phyloP scores from a whole-genome alignment of 2,888 invertebrate species.

The Eupeodes latifasciatus region DNA sequence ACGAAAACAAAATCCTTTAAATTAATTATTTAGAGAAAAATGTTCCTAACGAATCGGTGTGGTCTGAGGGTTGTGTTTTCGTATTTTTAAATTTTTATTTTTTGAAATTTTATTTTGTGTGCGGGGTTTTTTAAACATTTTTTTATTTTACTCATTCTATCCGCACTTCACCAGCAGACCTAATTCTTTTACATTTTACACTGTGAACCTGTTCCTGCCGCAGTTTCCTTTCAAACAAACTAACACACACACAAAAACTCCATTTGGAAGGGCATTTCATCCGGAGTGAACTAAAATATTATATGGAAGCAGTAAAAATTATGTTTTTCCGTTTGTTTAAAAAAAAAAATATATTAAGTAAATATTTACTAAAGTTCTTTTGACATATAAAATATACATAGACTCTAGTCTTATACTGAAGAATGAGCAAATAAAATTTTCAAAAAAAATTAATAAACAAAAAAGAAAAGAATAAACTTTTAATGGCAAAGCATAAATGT shows the following conservation, averaged over 20 bases:
- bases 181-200: conserved; percentile 45
- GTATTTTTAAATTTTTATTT: background rate
- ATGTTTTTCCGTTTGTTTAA: conserved; percentile 47
- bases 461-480: conserved; percentile 5
- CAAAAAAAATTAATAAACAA: conserved; percentile 7
- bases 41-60: conserved; percentile 29
- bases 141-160: background rate
- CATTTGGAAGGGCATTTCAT: conserved; percentile 23
- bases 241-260: background rate
- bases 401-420: conserved; percentile 47
- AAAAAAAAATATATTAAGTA: conserved; percentile 35
- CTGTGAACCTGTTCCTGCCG: conserved; percentile 14
- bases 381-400: conserved; percentile 53
- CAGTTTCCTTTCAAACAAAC: conserved; percentile 38
- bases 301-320: conserved; percentile 27
- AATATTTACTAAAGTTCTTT: conserved; percentile 64
- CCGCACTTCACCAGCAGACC: conserved; percentile 42
- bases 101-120: conserved; percentile 2
- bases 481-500: conserved; percentile 27
- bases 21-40: conserved; percentile 54
- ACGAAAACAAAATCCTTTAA: conserved; percentile 40
- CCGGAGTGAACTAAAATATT: conserved; percentile 18
- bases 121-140: conserved; percentile 11
- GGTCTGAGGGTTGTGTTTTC: conserved; percentile 9
- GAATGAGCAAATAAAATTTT: conserved; percentile 39